Conservation (phyloP, 1,140 invertebrate species). For the Caenorhabditis briggsae region DNA sequence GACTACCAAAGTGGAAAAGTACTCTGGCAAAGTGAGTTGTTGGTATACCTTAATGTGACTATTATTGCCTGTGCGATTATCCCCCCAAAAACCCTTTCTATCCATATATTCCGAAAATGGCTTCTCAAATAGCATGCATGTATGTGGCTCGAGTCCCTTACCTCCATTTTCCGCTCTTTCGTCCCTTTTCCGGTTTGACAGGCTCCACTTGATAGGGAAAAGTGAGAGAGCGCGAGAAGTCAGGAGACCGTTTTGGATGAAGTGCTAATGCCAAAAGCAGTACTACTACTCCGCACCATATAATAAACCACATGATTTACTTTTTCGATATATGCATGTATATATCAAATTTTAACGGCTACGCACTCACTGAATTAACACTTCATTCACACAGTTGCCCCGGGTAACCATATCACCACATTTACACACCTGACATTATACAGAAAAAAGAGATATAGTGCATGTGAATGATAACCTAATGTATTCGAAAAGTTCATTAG, state of each 20-base stretch:
- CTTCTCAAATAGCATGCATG: not conserved
- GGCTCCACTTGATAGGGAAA: conserved; percentile 25
- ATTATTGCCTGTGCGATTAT: not conserved
- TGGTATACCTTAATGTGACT: not conserved
- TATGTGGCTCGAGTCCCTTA: not conserved
- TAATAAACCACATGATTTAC: conserved; percentile 41
- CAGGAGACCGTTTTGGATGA: not conserved
- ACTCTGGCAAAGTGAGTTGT: conserved; percentile 47
- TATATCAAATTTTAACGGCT: not conserved
- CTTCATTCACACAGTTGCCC: conserved; percentile 48
- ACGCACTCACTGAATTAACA: conserved; percentile 19
- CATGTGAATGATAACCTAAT: conserved; percentile 35
- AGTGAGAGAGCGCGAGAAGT: not conserved
- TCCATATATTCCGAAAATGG: not conserved
- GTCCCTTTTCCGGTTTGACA: conserved; percentile 47
- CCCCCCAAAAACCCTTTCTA: not conserved
- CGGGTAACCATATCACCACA: conserved; percentile 1
- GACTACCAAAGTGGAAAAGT: conserved; percentile 54
- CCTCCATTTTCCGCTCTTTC: conserved; percentile 29
- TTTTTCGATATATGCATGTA: not conserved
- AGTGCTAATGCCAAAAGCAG: conserved; percentile 34
- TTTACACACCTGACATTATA: not conserved
- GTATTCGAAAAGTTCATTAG: conserved; percentile 2
- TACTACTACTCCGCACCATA: not conserved
- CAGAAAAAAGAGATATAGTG: conserved; percentile 13